Conservation (phyloP, 2,797 vertebrate species). For the Otus scops region DNA sequence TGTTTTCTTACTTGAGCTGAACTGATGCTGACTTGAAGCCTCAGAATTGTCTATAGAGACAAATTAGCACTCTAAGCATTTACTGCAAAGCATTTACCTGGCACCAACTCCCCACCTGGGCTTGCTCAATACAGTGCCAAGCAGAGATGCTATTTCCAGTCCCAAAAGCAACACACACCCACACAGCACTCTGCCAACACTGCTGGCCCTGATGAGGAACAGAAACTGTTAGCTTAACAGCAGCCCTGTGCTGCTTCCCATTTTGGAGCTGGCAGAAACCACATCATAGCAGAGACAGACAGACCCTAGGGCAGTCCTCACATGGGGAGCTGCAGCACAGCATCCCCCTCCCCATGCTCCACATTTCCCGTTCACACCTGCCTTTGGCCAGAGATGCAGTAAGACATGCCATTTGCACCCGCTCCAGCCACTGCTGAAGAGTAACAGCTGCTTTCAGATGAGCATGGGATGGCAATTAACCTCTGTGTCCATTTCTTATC, state of each 20-base stretch:
- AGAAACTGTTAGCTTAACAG: not conserved
- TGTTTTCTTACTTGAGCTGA: not conserved
- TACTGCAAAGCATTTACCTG: not conserved
- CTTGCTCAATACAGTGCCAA: not conserved
- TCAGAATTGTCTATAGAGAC: not conserved
- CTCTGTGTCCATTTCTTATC: not conserved
- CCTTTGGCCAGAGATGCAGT: not conserved
- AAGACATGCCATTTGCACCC: not conserved
- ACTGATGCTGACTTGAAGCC: not conserved
- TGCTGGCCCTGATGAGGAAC: not conserved
- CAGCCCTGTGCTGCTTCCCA: not conserved
- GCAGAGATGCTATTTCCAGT: conserved; percentile 1
- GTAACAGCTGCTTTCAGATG: not conserved
- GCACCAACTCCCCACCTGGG: not conserved
- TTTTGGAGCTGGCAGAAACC: not conserved
- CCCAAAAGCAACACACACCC: not conserved
- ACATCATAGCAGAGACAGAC: rapidly evolving
- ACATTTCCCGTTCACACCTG: rapidly evolving
- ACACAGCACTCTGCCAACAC: not conserved
- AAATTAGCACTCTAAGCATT: not conserved
- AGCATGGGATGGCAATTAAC: not conserved
- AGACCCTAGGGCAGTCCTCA: not conserved
- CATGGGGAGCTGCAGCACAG: not conserved
- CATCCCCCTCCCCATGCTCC: not conserved
- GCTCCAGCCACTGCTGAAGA: not conserved